Conservation (phyloP, 2,888 invertebrate species). For the Eupithecia subfuscata region DNA sequence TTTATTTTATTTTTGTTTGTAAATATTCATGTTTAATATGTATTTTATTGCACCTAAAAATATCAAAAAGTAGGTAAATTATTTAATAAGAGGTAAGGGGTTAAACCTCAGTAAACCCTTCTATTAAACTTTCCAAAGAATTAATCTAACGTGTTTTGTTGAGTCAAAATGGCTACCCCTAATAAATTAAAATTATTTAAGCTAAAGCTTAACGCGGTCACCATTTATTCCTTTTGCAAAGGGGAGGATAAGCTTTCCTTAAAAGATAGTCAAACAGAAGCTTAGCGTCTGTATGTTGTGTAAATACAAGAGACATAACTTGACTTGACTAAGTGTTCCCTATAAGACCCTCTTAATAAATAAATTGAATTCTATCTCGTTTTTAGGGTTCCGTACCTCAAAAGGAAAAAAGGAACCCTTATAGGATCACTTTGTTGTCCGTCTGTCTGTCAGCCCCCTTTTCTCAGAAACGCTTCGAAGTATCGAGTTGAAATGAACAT, state of each 20-base stretch:
- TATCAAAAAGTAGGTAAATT: background rate
- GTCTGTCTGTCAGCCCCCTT: no score
- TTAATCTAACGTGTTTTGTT: background rate
- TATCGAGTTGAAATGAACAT: no score
- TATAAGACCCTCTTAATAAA: background rate
- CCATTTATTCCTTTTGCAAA: slow-evolving; percentile 8
- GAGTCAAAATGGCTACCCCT: background rate
- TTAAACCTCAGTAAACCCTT: background rate
- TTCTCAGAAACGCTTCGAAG: no score
- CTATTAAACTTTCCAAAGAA: background rate
- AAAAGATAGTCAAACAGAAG: slow-evolving; percentile 3
- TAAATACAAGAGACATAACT: background rate
- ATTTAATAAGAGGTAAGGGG: background rate
- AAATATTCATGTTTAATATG: background rate
- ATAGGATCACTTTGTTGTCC: no score
- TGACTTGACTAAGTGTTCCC: background rate
- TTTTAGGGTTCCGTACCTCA: no score
- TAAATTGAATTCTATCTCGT: background rate
- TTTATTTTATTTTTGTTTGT: background rate
- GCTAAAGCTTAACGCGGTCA: background rate
- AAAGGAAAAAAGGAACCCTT: no score
- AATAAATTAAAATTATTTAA: slow-evolving; percentile 3
- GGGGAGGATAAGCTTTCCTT: slow-evolving; percentile 8
- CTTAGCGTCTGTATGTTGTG: background rate
- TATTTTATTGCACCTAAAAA: background rate